Evolutionary conservation across 2,797 vertebrate species (phyloP), one percentile per base, ranked within the genome.

Genomic region (Anguilla pacifica): DNA sequence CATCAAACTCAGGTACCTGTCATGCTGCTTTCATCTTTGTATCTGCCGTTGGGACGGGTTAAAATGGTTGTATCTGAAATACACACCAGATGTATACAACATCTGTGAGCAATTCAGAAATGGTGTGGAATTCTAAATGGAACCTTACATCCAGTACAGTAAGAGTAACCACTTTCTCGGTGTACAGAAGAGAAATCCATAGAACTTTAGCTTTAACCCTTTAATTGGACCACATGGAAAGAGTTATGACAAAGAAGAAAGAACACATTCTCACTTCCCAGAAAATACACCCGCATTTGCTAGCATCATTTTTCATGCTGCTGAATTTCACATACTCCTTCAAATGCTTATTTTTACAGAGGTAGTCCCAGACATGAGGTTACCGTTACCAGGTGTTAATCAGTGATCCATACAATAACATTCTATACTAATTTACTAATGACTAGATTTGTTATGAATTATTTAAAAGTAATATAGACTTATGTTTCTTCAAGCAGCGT

Each of bases 111-210:
- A 35, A 84, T 84, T 84, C 53, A 31, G 28, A 57, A 31, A 57
- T 19, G 25, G 83, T 84, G 83, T 57, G 83, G 53, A 84, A 84
- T 84, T 84, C 83, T 84, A 28, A 28, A 57, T 31, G 28, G 17
- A 5, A 55, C 28, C 28, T 84, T n/a, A 57, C 53, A 28, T 84
- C 25, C 31, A 35, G 28, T 84, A 35, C 83, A 57, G n/a, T 31
- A 17, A 84, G n/a, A 84, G 6, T 82, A 49, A n/a, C 79, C 46
- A 10, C 46, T 3, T n/a, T 49, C 7, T 79, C 39, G 7, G 74
- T 79, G 74, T 79, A 43, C 15, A 79, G 35, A 79, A 43, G 39
- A 46, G 74, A 79, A 79, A 79, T 51, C 10, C 22, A 82, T 22
- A 51, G 39, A 49, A 25, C 46, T 35, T 43, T 19, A 19, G 72